Conservation (phyloP, 2,113 vertebrate genomes). For the Saguinus imperator region DNA sequence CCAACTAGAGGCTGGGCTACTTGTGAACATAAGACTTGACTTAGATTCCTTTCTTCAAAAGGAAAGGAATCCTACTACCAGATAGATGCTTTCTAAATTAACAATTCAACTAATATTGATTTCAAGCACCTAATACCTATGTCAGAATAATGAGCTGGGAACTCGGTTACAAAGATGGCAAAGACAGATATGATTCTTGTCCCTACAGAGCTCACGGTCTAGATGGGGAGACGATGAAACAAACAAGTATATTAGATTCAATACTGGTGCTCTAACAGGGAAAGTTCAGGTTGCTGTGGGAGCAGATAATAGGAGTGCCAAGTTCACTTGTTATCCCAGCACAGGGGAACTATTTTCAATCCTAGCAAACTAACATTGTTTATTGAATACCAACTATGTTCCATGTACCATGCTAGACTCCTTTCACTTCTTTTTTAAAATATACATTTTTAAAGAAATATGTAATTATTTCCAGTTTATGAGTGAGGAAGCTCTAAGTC, state of each 20-base stretch:
- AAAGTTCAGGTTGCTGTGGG: not conserved
- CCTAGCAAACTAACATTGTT: slow-evolving; percentile 17
- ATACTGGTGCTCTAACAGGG: not conserved
- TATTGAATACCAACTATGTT: slow-evolving; percentile 15
- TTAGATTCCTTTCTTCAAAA: not conserved
- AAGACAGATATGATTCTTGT: not conserved
- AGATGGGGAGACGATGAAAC: not conserved
- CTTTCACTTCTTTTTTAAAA: not conserved
- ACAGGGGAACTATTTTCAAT: slow-evolving; percentile 22
- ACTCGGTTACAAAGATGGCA: not conserved
- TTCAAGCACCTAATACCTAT: not conserved
- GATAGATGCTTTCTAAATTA: slow-evolving; percentile 13
- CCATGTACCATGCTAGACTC: not conserved
- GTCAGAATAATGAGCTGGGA: not conserved
- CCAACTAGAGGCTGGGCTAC: not conserved
- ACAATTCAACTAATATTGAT: slow-evolving; percentile 7
- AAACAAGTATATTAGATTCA: not conserved
- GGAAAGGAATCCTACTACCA: not conserved
- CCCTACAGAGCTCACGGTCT: not conserved
- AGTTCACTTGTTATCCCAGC: not conserved
- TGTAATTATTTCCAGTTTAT: slow-evolving; percentile 4
- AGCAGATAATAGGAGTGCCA: not conserved
- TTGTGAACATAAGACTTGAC: not conserved
- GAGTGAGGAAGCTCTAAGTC: slow-evolving; percentile 3
- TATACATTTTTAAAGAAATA: not conserved